Evolutionary conservation across 1,140 invertebrate species (phyloP), one percentile per base, ranked within the genome.

Genomic region (Drosophila fuyamai): DNA sequence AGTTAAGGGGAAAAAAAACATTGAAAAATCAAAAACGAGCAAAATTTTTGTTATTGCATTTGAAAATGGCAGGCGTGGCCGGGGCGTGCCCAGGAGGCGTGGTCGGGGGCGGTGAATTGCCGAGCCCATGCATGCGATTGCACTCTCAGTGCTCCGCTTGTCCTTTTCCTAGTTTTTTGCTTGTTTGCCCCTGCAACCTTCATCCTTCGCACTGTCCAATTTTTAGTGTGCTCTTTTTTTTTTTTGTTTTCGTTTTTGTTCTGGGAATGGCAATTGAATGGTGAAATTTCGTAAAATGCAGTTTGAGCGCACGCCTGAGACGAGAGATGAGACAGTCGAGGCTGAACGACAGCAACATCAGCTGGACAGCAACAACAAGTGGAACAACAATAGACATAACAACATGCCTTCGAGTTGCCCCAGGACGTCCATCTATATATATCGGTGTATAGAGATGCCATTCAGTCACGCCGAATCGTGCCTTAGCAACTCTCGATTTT

Each of bases 31-130:
- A 83, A 86, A 86, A 78, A 58, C 79, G 62, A 88, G 76, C 76
- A 83, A 79, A 79, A 86, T 79, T 86, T 82, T 80, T 86, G 83
- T 88, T 86, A 86, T 86, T 88, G 83, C 83, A 88, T 86, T 86
- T 73, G 79, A 88, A 86, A 86, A 88, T 88, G 84, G 67, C 79
- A 79, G 83, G 83, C 83, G 83, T 86, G 76, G 71, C 65, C 7
- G 61, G 75, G 79, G 65, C 75, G 75, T 68, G 40, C 53, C 48
- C 71, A 51, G 57, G 66, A 48, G 81, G 81, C 74, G 74, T 77
- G 47, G 41, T 47, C 35, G 43, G 46, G 53, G 60, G 60, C 72
- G 73, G 63, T 44, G 82, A 75, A 75, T 75, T 81, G 74, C 53
- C 61, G 61, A 68, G 68, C 72, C 84, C 83, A 86, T 83, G 68